A percentile compares a stretch with the other conserved stretches of the same genome.
Evolutionary conservation across 2,888 invertebrate genomes (phyloP).

Genomic region (Harpalus rufipes): DNA sequence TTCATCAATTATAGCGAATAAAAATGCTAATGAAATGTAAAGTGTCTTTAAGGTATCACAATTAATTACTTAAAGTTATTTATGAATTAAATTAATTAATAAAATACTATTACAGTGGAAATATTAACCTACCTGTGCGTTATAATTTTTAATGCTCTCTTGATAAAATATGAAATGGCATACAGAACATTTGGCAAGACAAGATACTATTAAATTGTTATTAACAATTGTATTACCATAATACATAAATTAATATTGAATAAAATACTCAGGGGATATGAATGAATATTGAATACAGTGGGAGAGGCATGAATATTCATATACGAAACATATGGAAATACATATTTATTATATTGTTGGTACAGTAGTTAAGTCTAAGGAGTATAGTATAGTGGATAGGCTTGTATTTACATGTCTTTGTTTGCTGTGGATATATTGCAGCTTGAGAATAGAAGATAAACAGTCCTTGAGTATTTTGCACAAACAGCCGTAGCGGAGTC

Average conservation of each 20-base stretch:
- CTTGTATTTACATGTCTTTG: slow-evolving; percentile 35
- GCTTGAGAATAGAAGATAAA: slow-evolving; percentile 37
- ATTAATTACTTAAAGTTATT: too few relatives aligned
- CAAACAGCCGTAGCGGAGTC: slow-evolving; percentile 21
- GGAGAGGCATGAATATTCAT: neutral
- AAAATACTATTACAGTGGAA: too few relatives aligned
- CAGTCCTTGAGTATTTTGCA: slow-evolving; percentile 32
- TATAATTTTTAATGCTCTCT: too few relatives aligned
- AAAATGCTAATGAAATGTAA: too few relatives aligned
- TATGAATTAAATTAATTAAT: too few relatives aligned
- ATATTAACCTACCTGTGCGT: too few relatives aligned
- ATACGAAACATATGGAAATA: neutral
- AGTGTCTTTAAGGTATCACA: too few relatives aligned
- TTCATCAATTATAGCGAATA: too few relatives aligned
- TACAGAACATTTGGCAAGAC: too few relatives aligned
- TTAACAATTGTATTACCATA: neutral
- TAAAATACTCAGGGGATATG: neutral
- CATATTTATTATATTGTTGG: slow-evolving; percentile 23
- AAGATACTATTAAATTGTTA: neutral
- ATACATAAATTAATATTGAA: neutral
- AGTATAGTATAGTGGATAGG: neutral
- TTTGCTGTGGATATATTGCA: neutral
- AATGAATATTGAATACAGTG: neutral
- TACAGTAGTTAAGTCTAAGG: neutral
- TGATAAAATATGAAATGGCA: too few relatives aligned